phyloP scores from a whole-genome alignment of 35 echinoderm and acorn worm species.

The Apostichopus parvimensis region DNA sequence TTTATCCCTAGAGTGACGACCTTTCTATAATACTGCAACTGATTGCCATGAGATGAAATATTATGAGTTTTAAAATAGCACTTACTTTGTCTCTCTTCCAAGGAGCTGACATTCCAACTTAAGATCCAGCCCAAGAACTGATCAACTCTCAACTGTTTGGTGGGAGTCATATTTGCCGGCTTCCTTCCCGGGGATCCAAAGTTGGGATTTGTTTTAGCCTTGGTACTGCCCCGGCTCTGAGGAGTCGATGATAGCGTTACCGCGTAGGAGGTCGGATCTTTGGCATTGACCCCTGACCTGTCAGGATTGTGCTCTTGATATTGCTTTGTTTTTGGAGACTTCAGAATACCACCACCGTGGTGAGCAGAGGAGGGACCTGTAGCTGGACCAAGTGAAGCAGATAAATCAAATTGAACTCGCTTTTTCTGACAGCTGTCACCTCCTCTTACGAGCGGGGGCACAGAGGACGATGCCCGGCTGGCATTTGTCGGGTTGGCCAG shows the following conservation, averaged over 20 bases:
- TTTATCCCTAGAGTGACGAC: no score
- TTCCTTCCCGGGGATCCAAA: neutral
- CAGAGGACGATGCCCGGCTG: neutral
- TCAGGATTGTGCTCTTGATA: neutral
- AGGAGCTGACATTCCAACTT: constrained; percentile 4
- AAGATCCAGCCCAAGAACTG: constrained; percentile 29
- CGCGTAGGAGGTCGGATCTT: neutral
- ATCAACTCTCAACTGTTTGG: neutral
- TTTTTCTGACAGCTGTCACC: neutral
- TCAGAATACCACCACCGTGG: neutral
- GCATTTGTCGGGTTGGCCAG: neutral
- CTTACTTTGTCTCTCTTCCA: neutral
- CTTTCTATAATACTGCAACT: no score
- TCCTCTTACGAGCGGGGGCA: neutral
- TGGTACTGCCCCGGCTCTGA: no score
- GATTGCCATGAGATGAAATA: no score
- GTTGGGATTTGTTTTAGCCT: neutral
- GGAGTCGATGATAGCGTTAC: no score
- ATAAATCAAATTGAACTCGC: neutral
- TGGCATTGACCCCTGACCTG: neutral
- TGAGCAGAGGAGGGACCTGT: neutral
- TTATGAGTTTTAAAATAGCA: no score
- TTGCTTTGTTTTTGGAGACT: neutral
- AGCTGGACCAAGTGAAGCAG: neutral
- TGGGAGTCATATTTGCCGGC: neutral